phyloP scores from a whole-genome alignment of 2,113 vertebrate genomes.

The Calyptomena viridis region DNA sequence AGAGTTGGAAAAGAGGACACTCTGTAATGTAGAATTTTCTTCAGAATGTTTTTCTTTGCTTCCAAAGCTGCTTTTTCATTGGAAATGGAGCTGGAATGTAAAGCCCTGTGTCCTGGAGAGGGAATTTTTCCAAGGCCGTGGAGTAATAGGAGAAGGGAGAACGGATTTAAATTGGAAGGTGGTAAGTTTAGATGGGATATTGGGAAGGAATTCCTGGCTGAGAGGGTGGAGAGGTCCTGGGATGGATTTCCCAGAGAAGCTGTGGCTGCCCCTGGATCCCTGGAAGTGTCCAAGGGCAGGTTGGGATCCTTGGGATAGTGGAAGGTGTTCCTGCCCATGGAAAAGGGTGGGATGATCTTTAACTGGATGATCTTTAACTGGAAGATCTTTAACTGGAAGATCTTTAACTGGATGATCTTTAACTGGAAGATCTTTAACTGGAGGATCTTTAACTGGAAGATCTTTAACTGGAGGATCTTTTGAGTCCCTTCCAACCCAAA shows the following conservation, averaged over 20 bases:
- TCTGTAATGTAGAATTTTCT: background rate
- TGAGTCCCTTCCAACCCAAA: background rate
- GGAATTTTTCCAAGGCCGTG: background rate
- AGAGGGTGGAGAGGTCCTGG: background rate
- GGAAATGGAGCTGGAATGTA: background rate
- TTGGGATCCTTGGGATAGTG: background rate
- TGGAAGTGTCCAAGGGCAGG: background rate
- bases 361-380: too few species aligned
- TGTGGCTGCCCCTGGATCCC: background rate
- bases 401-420: too few species aligned
- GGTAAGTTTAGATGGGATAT: background rate
- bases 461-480: too few species aligned
- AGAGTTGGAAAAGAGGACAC: fast-evolving
- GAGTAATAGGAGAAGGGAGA: background rate
- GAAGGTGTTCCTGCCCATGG: background rate
- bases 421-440: too few species aligned
- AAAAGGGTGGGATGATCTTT: background rate
- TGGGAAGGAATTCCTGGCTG: background rate
- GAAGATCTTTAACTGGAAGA: too few species aligned
- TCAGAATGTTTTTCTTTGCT: background rate
- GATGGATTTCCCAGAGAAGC: background rate
- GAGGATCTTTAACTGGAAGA: too few species aligned
- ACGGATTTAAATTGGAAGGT: background rate
- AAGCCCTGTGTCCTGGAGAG: background rate
- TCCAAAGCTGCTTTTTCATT: fast-evolving